Base-by-base conservation (phyloP, 2,888 invertebrate genomes). In the Eulithis prunata region DNA sequence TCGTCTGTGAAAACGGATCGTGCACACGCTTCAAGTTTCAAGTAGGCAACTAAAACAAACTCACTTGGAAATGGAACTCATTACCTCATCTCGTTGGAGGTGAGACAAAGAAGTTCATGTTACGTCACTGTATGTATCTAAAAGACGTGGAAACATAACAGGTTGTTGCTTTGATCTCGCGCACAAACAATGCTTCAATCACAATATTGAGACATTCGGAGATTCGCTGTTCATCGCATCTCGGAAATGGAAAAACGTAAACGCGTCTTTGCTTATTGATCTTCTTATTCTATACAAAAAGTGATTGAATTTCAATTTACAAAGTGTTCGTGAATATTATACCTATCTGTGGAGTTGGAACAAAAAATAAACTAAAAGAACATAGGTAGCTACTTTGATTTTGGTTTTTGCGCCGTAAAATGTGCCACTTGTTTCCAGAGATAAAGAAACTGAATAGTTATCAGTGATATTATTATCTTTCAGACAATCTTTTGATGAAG, bases 121-220 rank as follows among this genome's bases (percentile, higher is more conserved):
- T 53, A 53, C 57, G 47, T 54, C 46, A 56, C 51, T 63, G 63
- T 59, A 64, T 61, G 63, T 59, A 64, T 32, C 47, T 68, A 63
- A 66, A 66, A 71, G 57, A 55, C 56, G 58, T 57, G 56, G 53
- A 49, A 60, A 66, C 62, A 68, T 65, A 64, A 69, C 63, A 63
- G 64, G 69, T 65, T 69, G 65, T 58, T 51, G n/a, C 69, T 67
- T 69, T 69, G 65, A 69, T 69, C 63, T 66, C 59, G 47, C 46
- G 60, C 54, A 58, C 47, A 61, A 64, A 61, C 62, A 60, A 55
- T 57, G 43, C 51, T 54, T 58, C 38, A 49, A 57, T 63, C 57
- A 63, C 46, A 46, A 43, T 57, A 55, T 52, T 57, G 62, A 41
- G 14, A 38, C 21, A 43, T 43, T 28, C 49, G n/a, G 57, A 7